Evolutionary conservation across 2,888 invertebrate species (phyloP), one percentile per base, ranked within the genome.

Genomic region (Drosophila helvetica): DNA sequence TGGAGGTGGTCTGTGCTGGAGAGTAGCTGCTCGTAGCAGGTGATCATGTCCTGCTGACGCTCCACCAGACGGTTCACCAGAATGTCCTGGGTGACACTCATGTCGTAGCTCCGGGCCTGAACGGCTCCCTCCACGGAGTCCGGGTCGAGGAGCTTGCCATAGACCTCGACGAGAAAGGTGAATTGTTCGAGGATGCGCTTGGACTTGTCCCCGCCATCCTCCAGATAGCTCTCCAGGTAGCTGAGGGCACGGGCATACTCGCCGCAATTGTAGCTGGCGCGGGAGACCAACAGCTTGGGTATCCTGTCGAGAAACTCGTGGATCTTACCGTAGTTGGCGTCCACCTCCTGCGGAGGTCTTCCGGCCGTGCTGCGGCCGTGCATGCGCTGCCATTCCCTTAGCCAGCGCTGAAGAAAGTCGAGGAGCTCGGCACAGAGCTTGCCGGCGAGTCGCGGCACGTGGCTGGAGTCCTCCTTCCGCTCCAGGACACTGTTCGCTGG

Each of bases 41-140:
- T 94, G 1, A 97, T 96, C 0, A 97, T 97, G 90, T 98, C 97
- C 90, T 96, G 95, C 52, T 96, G 92, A 71, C 96, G 94, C 43
- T 98, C 98, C 3, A 96, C 95, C 45, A 97, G 95, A 86, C 97
- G 96, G 91, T 97, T 96, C 10, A 96, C 95, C 19, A 98, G 92
- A 67, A 98, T 96, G 86, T 96, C 93, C 90, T 98, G 97, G 64
- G 96, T 95, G 3, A 97, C 91, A 0, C 96, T 95, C 1, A 97
- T 96, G 80, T 96, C 95, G 0, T 94, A 94, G 62, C 95, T 93
- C 86, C 97, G 95, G 75, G 96, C 94, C 15, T 96, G 95, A 56
- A 95, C 93, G 9, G 96, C 95, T 9, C 96, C 98, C 75, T 96
- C 95, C 0, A 98, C 96, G 10, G 97, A 96, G 91, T 99, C 98